Evolutionary conservation across 2,888 invertebrate species (phyloP), one percentile per base, ranked within the genome.

Genomic region (Oasisia sp.): DNA sequence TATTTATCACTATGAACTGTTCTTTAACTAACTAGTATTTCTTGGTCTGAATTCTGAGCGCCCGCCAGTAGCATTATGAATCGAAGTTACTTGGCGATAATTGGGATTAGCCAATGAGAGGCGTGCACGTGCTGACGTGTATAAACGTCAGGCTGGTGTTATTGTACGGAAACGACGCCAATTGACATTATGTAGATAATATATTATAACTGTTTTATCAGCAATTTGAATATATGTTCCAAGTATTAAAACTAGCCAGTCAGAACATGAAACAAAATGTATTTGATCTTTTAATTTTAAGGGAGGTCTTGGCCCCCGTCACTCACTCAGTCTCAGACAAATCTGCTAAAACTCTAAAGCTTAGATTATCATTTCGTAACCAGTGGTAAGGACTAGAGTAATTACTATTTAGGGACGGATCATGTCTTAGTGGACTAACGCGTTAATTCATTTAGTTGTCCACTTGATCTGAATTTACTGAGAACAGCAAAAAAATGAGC

Each of bases 1-100:
- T 19, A n/a, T 32, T 11, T 89, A 90, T 45, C 44, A 91, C 92
- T 27, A 74, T 74, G 74, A 27, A 27, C 14, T 91, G 50, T 92
- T 89, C 91, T 56, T 44, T 92, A 90, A 56, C 90, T 93, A 92
- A 93, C 93, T 38, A 94, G 93, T 93, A 93, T 94, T 93, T 91
- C 93, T 12, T 93, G 91, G 32, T 92, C 89, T 92, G 89, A 27
- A 27, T 14, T 19, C 74, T 74, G 74, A 7, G 4, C 19, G 74
- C 74, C 74, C 27, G 19, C 27, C 74, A n/a, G 74, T 74, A 74
- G n/a, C 27, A 74, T 5, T n/a, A 27, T 74, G 27, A 27, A n/a
- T 74, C 27, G 3, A 74, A 74, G n/a, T 74, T 4, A 74, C 74
- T 74, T 74, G 74, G 74, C 74, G 74, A 74, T 74, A 74, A 74